These are phyloP conservation scores for Podarcis siculus DNA, from an alignment of 2,797 vertebrate species.

Conservation along the genomic window DNA sequence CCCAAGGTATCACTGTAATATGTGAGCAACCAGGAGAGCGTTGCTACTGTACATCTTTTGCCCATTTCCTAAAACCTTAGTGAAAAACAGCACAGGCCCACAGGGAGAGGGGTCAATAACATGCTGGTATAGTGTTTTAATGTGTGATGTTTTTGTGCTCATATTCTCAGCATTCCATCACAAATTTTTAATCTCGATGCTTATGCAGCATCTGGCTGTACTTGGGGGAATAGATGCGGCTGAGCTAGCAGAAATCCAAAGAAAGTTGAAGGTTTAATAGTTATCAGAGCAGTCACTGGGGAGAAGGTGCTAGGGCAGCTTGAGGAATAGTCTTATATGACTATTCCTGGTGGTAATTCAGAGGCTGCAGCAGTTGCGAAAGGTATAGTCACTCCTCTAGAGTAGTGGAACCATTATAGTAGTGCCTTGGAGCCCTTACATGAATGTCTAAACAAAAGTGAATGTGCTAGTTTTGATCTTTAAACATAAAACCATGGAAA, in stretches of 20 bases:
- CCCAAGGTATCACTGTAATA: too few species aligned
- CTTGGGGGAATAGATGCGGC: background rate
- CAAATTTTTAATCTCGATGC: background rate
- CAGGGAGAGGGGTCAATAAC: background rate
- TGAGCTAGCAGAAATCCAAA: background rate
- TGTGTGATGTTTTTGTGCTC: background rate
- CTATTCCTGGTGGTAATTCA: too few species aligned
- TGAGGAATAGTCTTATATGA: too few species aligned
- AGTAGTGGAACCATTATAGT: too few species aligned
- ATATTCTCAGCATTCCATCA: background rate
- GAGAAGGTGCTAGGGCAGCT: too few species aligned
- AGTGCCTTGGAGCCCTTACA: too few species aligned
- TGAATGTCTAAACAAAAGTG: too few species aligned
- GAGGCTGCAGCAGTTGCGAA: too few species aligned
- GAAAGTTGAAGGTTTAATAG: background rate
- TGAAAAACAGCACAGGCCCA: background rate
- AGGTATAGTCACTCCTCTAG: too few species aligned
- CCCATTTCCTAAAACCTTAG: background rate
- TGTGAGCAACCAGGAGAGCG: background rate
- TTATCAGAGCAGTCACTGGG: background rate
- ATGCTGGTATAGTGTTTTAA: background rate
- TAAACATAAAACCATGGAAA: too few species aligned
- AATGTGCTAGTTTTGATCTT: too few species aligned
- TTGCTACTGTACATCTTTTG: background rate
- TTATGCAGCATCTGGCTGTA: too few species aligned